phyloP scores from a whole-genome alignment of 2,797 vertebrate genomes.

The Borostomias antarcticus region DNA sequence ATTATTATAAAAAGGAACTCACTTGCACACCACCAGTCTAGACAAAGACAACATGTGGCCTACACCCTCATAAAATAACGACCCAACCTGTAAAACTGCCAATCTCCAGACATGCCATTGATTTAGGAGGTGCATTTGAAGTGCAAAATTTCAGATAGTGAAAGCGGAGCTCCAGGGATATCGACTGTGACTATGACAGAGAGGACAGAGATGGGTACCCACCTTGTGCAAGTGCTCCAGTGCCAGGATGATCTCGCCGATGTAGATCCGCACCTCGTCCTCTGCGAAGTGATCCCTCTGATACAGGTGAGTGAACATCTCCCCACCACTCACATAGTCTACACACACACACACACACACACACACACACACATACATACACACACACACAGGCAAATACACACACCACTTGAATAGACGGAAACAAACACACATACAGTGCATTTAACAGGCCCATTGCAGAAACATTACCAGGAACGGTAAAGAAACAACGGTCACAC shows the following conservation, averaged over 20 bases:
- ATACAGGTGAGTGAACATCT: conserved; percentile 94
- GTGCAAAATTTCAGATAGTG: neutral
- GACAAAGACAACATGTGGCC: too few relatives aligned
- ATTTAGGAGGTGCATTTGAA: neutral
- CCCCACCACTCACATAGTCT: conserved; percentile 94
- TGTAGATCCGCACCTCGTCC: conserved; percentile 88
- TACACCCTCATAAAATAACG: neutral
- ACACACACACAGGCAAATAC: conserved; percentile 2
- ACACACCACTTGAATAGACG: conserved; percentile 35
- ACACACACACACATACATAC: neutral
- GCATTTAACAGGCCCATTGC: too few relatives aligned
- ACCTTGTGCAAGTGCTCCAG: conserved; percentile 94
- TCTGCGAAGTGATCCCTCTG: conserved; percentile 91
- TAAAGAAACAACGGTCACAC: conserved; percentile 22
- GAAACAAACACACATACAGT: conserved; percentile 27
- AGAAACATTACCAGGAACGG: too few relatives aligned
- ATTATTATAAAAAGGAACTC: too few relatives aligned
- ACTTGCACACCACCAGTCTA: too few relatives aligned
- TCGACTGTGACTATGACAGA: neutral
- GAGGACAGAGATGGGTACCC: conserved; percentile 15
- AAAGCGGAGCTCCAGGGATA: too few relatives aligned
- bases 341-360: conserved; percentile 48
- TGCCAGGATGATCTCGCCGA: conserved; percentile 89
- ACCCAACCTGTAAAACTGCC: neutral
- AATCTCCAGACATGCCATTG: neutral